Evolutionary conservation across 2,888 invertebrate species (phyloP).

Genomic region (Teinopalpus imperialis): DNA sequence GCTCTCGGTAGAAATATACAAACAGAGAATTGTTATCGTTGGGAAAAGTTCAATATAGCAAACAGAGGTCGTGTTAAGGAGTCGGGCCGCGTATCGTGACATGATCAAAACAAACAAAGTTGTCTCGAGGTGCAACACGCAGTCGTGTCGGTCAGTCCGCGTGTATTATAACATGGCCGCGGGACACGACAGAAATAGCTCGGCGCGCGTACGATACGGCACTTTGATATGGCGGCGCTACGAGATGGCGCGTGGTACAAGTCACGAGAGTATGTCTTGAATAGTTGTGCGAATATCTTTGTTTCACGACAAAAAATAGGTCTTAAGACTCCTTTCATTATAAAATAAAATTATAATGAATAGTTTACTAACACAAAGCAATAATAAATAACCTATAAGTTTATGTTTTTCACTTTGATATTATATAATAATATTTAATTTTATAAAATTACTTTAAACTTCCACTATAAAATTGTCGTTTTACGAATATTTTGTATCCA

Average conservation of each 20-base stretch:
- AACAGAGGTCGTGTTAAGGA: constrained; percentile 17
- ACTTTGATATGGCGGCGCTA: constrained; percentile 27
- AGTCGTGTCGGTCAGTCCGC: constrained; percentile 20
- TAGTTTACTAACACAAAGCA: too few species aligned
- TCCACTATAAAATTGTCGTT: too few species aligned
- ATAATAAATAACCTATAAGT: too few species aligned
- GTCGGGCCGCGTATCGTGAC: constrained; percentile 9
- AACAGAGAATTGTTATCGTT: constrained; percentile 13
- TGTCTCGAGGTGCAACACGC: constrained; percentile 16
- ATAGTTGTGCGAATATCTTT: not conserved
- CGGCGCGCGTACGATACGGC: constrained; percentile 30
- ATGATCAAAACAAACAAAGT: constrained; percentile 30
- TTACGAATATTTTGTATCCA: too few species aligned
- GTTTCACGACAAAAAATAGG: too few species aligned
- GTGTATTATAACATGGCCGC: constrained; percentile 34
- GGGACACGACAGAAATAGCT: constrained; percentile 39
- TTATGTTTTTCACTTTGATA: too few species aligned
- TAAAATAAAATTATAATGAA: too few species aligned
- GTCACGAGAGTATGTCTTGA: not conserved
- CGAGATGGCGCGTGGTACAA: constrained; percentile 15
- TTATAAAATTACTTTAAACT: too few species aligned
- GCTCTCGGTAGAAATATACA: too few species aligned
- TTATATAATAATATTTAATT: too few species aligned
- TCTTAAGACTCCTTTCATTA: too few species aligned
- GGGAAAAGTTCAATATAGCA: constrained; percentile 4